phyloP scores from a whole-genome alignment of 2,797 vertebrate genomes.

The Sylvilagus floridanus region DNA sequence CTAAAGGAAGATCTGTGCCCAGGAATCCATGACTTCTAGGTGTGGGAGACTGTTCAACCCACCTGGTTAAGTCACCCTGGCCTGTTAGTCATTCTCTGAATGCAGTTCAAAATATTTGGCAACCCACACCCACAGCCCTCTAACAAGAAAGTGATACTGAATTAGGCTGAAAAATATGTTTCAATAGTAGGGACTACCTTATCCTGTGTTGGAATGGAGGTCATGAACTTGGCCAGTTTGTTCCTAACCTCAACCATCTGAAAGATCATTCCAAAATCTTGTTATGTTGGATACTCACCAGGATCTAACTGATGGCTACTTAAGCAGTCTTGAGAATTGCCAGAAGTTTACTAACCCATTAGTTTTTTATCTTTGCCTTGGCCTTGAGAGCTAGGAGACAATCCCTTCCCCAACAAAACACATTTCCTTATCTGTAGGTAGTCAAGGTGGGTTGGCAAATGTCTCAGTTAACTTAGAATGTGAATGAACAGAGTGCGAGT shows the following conservation, averaged over 20 bases:
- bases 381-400: not conserved
- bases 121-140: too few relatives aligned
- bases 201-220: not conserved
- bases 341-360: not conserved
- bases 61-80: not conserved
- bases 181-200: not conserved
- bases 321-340: not conserved
- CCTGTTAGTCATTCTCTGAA: not conserved
- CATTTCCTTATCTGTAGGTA: not conserved
- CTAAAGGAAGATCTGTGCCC: not conserved
- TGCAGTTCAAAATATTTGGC: not conserved
- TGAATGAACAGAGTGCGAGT: not conserved
- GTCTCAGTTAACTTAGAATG: not conserved
- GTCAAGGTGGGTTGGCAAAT: not conserved
- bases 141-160: not conserved
- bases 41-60: not conserved
- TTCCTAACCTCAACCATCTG: not conserved
- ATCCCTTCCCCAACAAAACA: not conserved
- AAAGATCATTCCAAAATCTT: not conserved
- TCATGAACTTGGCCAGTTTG: not conserved
- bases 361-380: not conserved
- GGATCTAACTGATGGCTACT: not conserved
- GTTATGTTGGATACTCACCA: not conserved
- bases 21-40: not conserved
- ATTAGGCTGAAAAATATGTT: not conserved